Evolutionary conservation across 2,113 vertebrate species (phyloP).

Genomic region (Ranitomeya variabilis): DNA sequence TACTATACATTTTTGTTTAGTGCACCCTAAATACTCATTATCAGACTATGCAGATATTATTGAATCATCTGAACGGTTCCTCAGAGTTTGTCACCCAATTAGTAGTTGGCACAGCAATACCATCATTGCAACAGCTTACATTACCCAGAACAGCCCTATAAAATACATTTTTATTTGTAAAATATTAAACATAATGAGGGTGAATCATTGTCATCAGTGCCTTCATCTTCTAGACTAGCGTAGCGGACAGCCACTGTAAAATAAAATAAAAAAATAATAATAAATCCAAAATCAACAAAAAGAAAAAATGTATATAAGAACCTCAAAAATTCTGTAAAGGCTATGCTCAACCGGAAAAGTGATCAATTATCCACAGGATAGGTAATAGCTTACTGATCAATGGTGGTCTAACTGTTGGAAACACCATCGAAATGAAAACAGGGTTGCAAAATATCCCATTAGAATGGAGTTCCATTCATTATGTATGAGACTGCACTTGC

Average conservation of each 20-base stretch:
- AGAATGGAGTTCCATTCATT: too few relatives aligned
- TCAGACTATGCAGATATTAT: not conserved
- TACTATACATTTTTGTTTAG: not conserved
- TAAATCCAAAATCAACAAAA: not conserved
- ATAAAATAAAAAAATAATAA: conserved; percentile 8
- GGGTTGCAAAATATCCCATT: too few relatives aligned
- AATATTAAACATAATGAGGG: not conserved
- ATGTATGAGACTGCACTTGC: too few relatives aligned
- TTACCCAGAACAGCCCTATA: not conserved
- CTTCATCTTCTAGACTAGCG: conserved; percentile 55
- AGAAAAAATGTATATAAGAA: not conserved
- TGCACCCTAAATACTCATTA: not conserved
- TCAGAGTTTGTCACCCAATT: not conserved
- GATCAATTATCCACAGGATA: too few relatives aligned
- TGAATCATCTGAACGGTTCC: not conserved
- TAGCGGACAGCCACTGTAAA: conserved; percentile 65
- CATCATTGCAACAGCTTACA: not conserved
- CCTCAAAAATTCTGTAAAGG: not conserved
- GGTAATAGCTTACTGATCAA: too few relatives aligned
- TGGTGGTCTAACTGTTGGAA: too few relatives aligned
- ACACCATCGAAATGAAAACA: too few relatives aligned
- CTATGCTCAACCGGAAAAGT: too few relatives aligned
- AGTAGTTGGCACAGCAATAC: not conserved
- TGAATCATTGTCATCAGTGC: not conserved
- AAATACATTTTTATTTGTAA: not conserved